A percentile compares a stretch with the other conserved stretches of the same genome.
These are phyloP conservation scores for Schizotus pectinicornis DNA, from an alignment of 2,888 invertebrate genomes.

Conservation along the genomic window DNA sequence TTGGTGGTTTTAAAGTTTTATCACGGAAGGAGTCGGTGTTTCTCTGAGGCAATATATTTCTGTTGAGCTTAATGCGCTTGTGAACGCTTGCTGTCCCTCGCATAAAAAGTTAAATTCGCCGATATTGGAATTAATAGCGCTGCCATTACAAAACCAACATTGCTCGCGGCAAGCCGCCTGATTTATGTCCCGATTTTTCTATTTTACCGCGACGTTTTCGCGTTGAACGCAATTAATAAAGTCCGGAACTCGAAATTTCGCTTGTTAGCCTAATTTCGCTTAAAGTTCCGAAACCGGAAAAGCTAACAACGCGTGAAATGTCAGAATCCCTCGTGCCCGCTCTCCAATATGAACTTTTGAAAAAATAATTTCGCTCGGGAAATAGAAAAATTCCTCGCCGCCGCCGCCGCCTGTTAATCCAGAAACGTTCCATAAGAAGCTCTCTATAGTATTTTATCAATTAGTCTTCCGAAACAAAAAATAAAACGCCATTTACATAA, in stretches of 20 bases:
- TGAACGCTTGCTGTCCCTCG: conserved; percentile 3
- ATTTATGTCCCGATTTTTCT: too few species aligned
- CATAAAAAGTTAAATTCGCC: conserved; percentile 6
- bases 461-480: background rate
- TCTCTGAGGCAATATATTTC: conserved; percentile 22
- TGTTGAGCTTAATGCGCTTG: conserved; percentile 19
- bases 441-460: background rate
- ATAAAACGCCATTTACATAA: conserved; percentile 25
- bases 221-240: conserved; percentile 7
- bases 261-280: background rate
- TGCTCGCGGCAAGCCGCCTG: too few species aligned
- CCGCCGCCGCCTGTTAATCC: conserved; percentile 2
- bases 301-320: conserved; percentile 16
- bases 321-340: background rate
- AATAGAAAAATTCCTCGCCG: background rate
- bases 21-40: conserved; percentile 13
- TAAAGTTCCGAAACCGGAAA: conserved; percentile 12
- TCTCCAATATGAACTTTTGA: background rate
- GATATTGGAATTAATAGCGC: conserved; percentile 3
- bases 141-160: conserved; percentile 2
- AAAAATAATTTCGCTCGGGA: conserved; percentile 3
- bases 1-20: conserved; percentile 28
- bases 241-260: background rate
- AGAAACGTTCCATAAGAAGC: conserved; percentile 15
- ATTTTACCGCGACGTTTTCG: too few species aligned